A percentile compares a stretch with the other conserved stretches of the same genome.
These are phyloP conservation scores for Petromus typicus DNA, from an alignment of 2,113 vertebrate genomes.

Conservation along the genomic window DNA sequence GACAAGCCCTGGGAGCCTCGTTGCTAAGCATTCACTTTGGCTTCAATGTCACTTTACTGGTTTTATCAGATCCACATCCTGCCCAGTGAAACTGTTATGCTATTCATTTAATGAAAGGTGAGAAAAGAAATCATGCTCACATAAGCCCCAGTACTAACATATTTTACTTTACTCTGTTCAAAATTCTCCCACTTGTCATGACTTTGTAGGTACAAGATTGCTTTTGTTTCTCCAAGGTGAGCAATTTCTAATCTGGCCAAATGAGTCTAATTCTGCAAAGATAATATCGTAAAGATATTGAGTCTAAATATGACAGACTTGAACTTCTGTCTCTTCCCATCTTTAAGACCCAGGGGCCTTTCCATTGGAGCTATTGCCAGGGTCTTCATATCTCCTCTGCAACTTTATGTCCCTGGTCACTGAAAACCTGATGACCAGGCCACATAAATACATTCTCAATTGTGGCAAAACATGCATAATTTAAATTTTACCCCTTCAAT, in stretches of 20 bases:
- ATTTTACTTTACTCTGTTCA: background rate
- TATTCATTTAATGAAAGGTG: background rate
- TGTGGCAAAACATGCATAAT: background rate
- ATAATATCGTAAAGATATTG: background rate
- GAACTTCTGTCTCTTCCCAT: background rate
- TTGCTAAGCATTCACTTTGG: background rate
- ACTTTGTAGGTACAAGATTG: background rate
- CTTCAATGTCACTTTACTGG: background rate
- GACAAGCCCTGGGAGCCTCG: too few species aligned
- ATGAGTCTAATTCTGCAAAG: constrained; percentile 35
- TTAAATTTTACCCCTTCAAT: background rate
- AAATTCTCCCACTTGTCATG: background rate
- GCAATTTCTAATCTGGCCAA: background rate
- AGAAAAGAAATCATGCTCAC: background rate
- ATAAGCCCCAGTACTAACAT: background rate
- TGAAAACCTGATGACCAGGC: background rate
- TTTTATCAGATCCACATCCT: background rate
- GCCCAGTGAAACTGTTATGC: background rate
- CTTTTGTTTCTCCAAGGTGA: background rate
- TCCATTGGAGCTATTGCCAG: too few species aligned
- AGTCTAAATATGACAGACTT: background rate
- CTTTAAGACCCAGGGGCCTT: background rate
- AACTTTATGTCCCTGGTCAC: background rate
- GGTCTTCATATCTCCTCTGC: background rate
- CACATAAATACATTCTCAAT: background rate